Percentiles rank a stretch among this genome's conserved stretches.
Conservation (phyloP, 1,140 invertebrate species). For the Apocrypta bakeri region DNA sequence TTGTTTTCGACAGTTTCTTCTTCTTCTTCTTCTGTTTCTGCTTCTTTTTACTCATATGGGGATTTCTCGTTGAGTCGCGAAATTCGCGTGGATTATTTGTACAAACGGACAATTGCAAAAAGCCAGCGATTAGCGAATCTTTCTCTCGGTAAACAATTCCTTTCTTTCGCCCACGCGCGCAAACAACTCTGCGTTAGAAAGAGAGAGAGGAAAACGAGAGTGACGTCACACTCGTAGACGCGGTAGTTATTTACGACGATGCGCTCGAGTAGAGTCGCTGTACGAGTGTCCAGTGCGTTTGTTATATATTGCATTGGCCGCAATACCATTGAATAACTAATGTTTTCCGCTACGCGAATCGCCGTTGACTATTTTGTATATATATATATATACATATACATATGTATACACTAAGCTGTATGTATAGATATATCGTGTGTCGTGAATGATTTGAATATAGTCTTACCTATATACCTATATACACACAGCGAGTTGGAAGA, state of each 20-base stretch:
- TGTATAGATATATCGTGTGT: too few relatives aligned
- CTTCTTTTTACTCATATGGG: background rate
- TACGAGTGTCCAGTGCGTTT: background rate
- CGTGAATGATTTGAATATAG: too few relatives aligned
- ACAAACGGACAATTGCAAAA: background rate
- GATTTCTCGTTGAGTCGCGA: too few relatives aligned
- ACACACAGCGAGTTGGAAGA: background rate
- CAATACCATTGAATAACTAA: constrained; percentile 32
- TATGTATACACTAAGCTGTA: too few relatives aligned
- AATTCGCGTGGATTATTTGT: background rate
- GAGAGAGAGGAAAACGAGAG: background rate
- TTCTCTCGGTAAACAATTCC: background rate
- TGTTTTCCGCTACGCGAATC: background rate
- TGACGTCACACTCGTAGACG: constrained; percentile 36
- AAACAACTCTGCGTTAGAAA: constrained; percentile 30
- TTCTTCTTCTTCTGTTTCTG: too few relatives aligned
- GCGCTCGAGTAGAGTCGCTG: constrained; percentile 5
- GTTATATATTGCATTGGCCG: background rate
- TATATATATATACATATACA: background rate
- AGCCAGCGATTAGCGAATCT: constrained; percentile 14
- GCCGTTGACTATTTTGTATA: background rate
- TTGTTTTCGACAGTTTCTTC: background rate
- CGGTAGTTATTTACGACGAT: constrained; percentile 46
- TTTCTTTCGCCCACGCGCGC: background rate
- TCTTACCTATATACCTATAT: constrained; percentile 17